These are phyloP conservation scores for Lateolabrax maculatus DNA, from an alignment of 2,797 vertebrate genomes.

Conservation along the genomic window DNA sequence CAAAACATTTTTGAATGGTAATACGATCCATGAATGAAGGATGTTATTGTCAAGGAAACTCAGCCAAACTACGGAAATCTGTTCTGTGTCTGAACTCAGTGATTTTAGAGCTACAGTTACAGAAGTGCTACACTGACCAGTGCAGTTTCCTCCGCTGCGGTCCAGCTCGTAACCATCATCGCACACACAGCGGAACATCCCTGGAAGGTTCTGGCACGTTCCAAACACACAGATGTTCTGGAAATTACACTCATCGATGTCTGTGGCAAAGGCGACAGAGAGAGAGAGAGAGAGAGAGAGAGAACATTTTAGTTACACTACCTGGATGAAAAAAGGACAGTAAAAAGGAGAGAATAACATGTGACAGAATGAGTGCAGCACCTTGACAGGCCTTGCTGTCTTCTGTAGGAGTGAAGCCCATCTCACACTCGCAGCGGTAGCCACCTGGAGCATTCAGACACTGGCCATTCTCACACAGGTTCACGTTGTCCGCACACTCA, in stretches of 20 bases:
- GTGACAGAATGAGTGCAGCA: slow-evolving; percentile 57
- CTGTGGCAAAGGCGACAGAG: slow-evolving; percentile 75
- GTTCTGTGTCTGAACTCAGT: not conserved
- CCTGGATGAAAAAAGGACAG: not conserved
- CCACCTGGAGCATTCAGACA: slow-evolving; percentile 94
- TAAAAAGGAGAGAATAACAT: not conserved
- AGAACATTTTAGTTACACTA: not conserved
- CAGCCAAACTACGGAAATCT: not conserved
- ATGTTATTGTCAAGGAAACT: not conserved
- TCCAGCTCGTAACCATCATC: slow-evolving; percentile 94
- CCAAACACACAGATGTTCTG: slow-evolving; percentile 96
- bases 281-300: not conserved
- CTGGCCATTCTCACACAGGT: slow-evolving; percentile 95
- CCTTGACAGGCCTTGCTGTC: slow-evolving; percentile 95
- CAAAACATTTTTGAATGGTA: not conserved
- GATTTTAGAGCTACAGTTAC: not conserved
- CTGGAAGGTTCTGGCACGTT: slow-evolving; percentile 94
- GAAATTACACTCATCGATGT: slow-evolving; percentile 95
- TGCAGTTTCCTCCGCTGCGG: slow-evolving; percentile 93
- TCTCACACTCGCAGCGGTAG: slow-evolving; percentile 95
- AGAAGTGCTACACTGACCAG: slow-evolving; percentile 82
- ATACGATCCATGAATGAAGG: not conserved
- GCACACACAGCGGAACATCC: slow-evolving; percentile 95
- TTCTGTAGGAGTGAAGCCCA: slow-evolving; percentile 95
- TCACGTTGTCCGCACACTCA: slow-evolving; percentile 93